These are phyloP conservation scores for Drosophila repletoides DNA, from an alignment of 1,140 invertebrate species.

Conservation along the genomic window DNA sequence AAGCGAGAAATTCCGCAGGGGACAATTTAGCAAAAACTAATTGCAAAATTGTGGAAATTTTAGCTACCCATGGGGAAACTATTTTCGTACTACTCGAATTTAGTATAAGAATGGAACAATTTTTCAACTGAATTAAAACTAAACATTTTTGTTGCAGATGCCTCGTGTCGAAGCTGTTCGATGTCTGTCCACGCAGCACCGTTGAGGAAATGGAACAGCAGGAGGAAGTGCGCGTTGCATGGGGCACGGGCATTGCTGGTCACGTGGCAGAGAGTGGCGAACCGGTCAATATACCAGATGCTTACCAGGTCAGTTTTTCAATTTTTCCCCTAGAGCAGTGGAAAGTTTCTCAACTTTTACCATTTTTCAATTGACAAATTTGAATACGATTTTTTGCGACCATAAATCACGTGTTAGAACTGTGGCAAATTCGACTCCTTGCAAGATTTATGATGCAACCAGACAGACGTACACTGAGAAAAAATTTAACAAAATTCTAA, in stretches of 20 bases:
- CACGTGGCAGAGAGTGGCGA: constrained; percentile 96
- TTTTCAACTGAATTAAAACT: too few species aligned
- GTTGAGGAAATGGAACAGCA: constrained; percentile 95
- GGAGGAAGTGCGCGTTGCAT: constrained; percentile 95
- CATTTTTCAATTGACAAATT: constrained; percentile 65
- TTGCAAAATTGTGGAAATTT: constrained; percentile 42
- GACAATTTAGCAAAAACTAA: constrained; percentile 57
- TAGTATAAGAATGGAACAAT: too few species aligned
- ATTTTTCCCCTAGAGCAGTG: too few species aligned
- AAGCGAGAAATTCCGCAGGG: neutral
- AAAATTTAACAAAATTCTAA: too few species aligned
- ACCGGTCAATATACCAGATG: constrained; percentile 96
- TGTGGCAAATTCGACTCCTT: constrained; percentile 40
- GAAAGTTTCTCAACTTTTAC: constrained; percentile 28
- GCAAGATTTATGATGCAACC: constrained; percentile 57
- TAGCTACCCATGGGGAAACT: neutral
- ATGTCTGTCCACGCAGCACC: constrained; percentile 94
- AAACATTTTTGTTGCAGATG: constrained; percentile 83
- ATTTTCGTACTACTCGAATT: constrained; percentile 6
- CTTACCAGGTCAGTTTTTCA: constrained; percentile 90
- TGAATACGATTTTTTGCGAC: constrained; percentile 52
- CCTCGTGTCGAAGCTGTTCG: constrained; percentile 96
- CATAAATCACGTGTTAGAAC: constrained; percentile 60
- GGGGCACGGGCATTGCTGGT: constrained; percentile 95
- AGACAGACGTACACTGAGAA: neutral